These are phyloP conservation scores for Gymnarchus niloticus DNA, from an alignment of 2,113 vertebrate genomes.

Conservation along the genomic window DNA sequence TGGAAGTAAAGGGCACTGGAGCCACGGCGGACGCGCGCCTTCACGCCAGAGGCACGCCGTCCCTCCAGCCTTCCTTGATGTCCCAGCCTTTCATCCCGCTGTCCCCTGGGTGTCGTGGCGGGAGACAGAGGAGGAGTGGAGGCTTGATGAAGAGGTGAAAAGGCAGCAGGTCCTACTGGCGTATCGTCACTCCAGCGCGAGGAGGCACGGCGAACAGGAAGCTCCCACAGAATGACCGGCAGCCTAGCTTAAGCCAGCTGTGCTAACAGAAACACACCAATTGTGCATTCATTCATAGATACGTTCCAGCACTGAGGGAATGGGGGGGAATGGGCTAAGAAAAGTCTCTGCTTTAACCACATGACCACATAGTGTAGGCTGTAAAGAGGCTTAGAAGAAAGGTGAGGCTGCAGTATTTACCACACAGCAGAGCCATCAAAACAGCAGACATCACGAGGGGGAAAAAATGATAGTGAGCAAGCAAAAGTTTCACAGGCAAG, in stretches of 20 bases:
- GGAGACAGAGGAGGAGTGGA: slow-evolving; percentile 15
- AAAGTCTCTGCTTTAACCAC: slow-evolving; percentile 4
- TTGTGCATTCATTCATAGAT: slow-evolving; percentile 6
- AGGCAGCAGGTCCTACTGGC: slow-evolving; percentile 29
- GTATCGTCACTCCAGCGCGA: too few relatives aligned
- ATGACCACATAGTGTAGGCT: background rate
- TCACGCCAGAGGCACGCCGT: background rate
- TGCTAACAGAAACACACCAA: slow-evolving; percentile 30
- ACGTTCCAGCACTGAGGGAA: background rate
- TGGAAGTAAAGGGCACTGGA: background rate
- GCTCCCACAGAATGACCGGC: slow-evolving; percentile 29
- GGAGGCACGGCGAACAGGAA: slow-evolving; percentile 30
- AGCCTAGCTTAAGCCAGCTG: slow-evolving; percentile 35
- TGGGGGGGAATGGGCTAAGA: slow-evolving; percentile 3
- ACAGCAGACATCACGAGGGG: background rate
- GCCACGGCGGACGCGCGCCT: background rate
- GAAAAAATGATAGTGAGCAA: background rate
- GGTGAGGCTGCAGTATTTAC: slow-evolving; percentile 3
- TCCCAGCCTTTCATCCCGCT: slow-evolving; percentile 39
- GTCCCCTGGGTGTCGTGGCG: slow-evolving; percentile 6
- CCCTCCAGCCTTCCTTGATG: slow-evolving; percentile 32
- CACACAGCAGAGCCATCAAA: background rate
- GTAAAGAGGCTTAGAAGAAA: background rate
- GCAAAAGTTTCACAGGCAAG: background rate
- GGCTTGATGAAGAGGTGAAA: slow-evolving; percentile 29